Percentiles rank a stretch among this genome's conserved stretches.
These are phyloP conservation scores for Drosophila ironensis DNA, from an alignment of 1,140 invertebrate genomes.

Conservation along the genomic window DNA sequence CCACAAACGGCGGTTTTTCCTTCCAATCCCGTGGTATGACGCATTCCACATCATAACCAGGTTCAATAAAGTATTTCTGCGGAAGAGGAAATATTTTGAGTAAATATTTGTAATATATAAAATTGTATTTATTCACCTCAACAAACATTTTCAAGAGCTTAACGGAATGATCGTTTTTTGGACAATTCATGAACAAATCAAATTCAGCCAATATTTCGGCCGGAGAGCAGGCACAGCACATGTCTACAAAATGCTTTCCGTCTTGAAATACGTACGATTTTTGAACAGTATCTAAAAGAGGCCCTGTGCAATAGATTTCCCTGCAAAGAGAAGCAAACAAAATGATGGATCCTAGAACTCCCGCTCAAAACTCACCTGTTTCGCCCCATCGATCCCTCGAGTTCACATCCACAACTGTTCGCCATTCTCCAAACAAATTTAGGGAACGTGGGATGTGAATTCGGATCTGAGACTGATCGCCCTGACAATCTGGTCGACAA, in stretches of 20 bases:
- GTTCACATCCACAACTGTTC: constrained; percentile 2
- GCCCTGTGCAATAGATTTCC: constrained; percentile 91
- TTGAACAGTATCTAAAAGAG: constrained; percentile 90
- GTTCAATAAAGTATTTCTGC: constrained; percentile 85
- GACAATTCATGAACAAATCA: constrained; percentile 86
- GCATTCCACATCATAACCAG: constrained; percentile 89
- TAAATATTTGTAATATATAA: not conserved
- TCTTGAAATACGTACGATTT: constrained; percentile 89
- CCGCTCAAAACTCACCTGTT: constrained; percentile 13
- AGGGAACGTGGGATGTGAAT: too few relatives aligned
- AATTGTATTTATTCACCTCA: constrained; percentile 82
- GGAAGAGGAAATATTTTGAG: not conserved
- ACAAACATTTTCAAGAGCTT: constrained; percentile 86
- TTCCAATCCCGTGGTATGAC: constrained; percentile 91
- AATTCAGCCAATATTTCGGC: constrained; percentile 86
- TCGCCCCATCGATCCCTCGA: not conserved
- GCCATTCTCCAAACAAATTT: too few relatives aligned
- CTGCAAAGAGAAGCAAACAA: constrained; percentile 80
- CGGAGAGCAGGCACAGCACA: constrained; percentile 88
- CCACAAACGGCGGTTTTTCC: constrained; percentile 85
- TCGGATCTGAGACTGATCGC: not conserved
- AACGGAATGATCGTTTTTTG: constrained; percentile 84
- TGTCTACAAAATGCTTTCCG: constrained; percentile 96
- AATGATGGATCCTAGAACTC: not conserved
- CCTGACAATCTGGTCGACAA: not conserved